A percentile compares a stretch with the other conserved stretches of the same genome.
These are phyloP conservation scores for Mesorhabditis sp. DNA, from an alignment of 2,888 invertebrate species.

Conservation along the genomic window DNA sequence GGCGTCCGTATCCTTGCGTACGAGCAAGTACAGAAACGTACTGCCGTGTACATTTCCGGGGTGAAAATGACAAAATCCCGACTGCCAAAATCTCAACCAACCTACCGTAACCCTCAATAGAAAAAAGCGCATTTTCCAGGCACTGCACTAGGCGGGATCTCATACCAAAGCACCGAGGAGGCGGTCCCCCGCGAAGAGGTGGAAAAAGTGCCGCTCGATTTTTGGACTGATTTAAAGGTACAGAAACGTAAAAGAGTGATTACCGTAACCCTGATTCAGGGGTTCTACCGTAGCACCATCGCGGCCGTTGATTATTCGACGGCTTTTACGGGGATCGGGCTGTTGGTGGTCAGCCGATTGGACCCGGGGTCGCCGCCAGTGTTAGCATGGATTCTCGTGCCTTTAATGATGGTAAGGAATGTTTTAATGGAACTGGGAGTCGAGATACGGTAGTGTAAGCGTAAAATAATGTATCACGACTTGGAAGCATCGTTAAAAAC, in stretches of 20 bases:
- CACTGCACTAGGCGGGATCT: neutral
- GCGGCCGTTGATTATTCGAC: conserved; percentile 35
- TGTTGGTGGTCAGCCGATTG: conserved; percentile 32
- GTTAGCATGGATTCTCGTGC: conserved; percentile 22
- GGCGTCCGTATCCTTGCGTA: too few relatives aligned
- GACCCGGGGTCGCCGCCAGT: conserved; percentile 28
- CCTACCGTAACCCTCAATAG: too few relatives aligned
- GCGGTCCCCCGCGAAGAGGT: conserved; percentile 15
- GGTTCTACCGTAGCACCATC: conserved; percentile 32
- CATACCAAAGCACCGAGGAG: neutral
- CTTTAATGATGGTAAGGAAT: conserved; percentile 23
- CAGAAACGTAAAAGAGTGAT: too few relatives aligned
- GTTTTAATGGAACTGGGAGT: neutral
- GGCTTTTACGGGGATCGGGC: conserved; percentile 36
- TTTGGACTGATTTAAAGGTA: conserved; percentile 37
- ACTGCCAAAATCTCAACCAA: neutral
- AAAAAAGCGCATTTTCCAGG: neutral
- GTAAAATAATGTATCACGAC: neutral
- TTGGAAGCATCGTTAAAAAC: neutral
- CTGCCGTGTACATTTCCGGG: too few relatives aligned
- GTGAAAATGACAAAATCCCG: too few relatives aligned
- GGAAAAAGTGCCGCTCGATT: conserved; percentile 29
- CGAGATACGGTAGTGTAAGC: neutral
- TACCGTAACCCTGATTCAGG: too few relatives aligned
- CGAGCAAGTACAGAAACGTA: too few relatives aligned